Evolutionary conservation across 2,113 vertebrate species (phyloP).

Genomic region (Sturnus vulgaris): DNA sequence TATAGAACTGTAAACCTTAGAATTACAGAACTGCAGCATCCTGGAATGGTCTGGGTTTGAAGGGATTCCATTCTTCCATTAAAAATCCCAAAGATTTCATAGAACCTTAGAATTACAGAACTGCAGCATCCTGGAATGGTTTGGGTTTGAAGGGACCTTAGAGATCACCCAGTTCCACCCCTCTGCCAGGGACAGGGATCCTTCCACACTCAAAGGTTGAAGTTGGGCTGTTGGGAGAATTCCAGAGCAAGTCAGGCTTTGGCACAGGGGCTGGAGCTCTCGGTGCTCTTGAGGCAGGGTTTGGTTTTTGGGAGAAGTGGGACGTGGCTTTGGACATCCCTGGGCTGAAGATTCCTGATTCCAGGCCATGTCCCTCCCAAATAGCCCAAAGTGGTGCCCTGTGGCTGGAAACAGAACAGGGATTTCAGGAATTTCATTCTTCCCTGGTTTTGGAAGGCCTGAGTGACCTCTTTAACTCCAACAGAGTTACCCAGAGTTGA

Average conservation of each 20-base stretch:
- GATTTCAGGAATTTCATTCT: background rate
- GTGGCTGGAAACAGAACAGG: background rate
- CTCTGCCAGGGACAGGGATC: background rate
- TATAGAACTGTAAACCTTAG: too few species aligned
- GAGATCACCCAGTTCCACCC: background rate
- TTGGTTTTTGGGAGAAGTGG: background rate
- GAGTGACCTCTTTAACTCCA: background rate
- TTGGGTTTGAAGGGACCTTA: background rate
- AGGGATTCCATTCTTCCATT: too few species aligned
- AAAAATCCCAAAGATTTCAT: too few species aligned
- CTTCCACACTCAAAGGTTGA: background rate
- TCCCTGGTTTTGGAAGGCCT: background rate
- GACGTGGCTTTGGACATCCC: background rate
- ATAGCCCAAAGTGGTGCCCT: fast-evolving
- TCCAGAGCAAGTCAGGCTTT: background rate
- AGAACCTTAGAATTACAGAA: too few species aligned
- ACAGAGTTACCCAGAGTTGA: background rate
- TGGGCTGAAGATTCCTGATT: background rate
- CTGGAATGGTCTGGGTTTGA: too few species aligned
- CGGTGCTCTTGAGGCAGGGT: fast-evolving
- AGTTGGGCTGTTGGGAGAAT: background rate
- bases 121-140: too few species aligned
- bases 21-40: too few species aligned
- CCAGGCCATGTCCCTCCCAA: background rate
- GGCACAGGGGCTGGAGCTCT: background rate